Evolutionary conservation across 2,888 invertebrate genomes (phyloP).

Genomic region (Eremobia ochroleuca): DNA sequence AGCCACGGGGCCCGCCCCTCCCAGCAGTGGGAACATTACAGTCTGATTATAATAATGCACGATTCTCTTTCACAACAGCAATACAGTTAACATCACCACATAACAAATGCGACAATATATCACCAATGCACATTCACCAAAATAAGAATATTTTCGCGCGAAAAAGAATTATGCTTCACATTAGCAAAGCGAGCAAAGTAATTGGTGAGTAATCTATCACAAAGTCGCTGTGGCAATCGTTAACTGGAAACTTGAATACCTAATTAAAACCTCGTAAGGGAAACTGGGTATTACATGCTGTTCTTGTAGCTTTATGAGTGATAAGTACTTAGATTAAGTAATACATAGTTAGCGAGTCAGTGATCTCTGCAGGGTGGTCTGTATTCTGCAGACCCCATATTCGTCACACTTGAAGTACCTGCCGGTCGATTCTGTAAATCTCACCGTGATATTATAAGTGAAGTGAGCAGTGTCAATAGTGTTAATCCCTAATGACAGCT

Average conservation of each 20-base stretch:
- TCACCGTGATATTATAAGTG: too few species aligned
- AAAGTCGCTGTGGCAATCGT: slow-evolving; percentile 30
- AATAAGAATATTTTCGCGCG: background rate
- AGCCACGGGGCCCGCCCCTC: too few species aligned
- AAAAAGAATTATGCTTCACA: slow-evolving; percentile 27
- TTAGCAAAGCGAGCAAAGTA: slow-evolving; percentile 38
- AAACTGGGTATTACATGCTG: slow-evolving; percentile 14
- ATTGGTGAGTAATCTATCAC: slow-evolving; percentile 50
- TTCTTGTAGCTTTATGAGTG: background rate
- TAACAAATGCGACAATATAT: slow-evolving; percentile 20
- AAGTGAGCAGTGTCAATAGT: too few species aligned
- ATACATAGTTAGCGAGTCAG: slow-evolving; percentile 16
- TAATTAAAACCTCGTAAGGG: slow-evolving; percentile 56
- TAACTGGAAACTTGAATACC: slow-evolving; percentile 46
- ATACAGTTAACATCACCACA: background rate
- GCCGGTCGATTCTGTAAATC: too few species aligned
- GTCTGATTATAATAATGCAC: too few species aligned
- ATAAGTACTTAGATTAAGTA: slow-evolving; percentile 20
- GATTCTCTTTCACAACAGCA: background rate
- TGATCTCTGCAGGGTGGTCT: slow-evolving; percentile 15
- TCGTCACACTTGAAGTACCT: background rate
- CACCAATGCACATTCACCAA: background rate
- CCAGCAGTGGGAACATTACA: too few species aligned
- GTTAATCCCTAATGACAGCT: too few species aligned
- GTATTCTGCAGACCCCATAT: background rate